Conservation (phyloP, 2,797 vertebrate species). For the Microhierax caerulescens region DNA sequence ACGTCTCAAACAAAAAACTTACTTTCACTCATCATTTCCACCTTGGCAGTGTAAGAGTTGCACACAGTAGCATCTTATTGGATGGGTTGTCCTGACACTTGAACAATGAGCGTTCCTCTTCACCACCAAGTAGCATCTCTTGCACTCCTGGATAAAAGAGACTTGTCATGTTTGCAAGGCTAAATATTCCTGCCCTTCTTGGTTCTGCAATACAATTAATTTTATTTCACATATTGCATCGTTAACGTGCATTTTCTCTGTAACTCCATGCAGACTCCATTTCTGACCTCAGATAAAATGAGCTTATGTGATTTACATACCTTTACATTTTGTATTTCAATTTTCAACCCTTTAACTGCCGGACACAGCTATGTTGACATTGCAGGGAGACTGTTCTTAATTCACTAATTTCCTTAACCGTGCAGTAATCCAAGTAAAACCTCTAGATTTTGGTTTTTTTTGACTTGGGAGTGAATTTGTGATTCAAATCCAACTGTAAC, state of each 20-base stretch:
- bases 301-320: background rate
- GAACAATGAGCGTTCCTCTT: background rate
- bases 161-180: background rate
- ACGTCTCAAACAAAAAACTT: background rate
- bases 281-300: background rate
- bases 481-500: background rate
- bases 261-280: background rate
- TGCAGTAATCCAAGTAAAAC: background rate
- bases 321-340: background rate
- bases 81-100: background rate
- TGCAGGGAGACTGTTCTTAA: background rate
- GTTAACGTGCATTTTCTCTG: background rate
- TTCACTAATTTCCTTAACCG: background rate
- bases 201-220: background rate
- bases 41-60: background rate
- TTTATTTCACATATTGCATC: background rate
- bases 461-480: background rate
- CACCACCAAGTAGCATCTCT: background rate
- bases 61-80: background rate
- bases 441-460: background rate
- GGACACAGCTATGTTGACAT: background rate
- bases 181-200: background rate
- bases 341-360: background rate
- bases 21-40: background rate
- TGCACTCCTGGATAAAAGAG: background rate